Evolutionary conservation across 2,888 invertebrate species (phyloP).

Genomic region (Microctonus brassicae): DNA sequence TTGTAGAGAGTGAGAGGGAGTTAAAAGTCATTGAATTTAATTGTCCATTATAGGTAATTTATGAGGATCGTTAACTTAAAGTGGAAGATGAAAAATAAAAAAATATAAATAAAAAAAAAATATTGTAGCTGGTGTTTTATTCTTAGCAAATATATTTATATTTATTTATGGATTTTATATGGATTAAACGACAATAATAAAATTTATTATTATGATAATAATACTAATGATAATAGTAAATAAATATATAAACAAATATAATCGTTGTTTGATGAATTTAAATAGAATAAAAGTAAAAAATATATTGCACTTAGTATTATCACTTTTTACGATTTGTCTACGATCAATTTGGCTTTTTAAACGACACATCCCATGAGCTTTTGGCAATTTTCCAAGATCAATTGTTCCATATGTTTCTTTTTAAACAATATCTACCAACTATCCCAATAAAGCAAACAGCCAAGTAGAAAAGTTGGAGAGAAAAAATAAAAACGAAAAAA

Average conservation of each 20-base stretch:
- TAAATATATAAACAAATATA: no score
- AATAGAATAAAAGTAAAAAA: neutral
- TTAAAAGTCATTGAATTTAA: slow-evolving; percentile 21
- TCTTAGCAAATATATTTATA: neutral
- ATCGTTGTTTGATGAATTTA: no score
- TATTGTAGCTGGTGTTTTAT: neutral
- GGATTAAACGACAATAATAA: neutral
- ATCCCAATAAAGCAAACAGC: slow-evolving; percentile 1
- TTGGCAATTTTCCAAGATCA: slow-evolving; percentile 15
- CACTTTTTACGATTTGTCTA: neutral
- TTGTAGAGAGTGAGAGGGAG: neutral
- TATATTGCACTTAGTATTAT: neutral
- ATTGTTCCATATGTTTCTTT: slow-evolving; percentile 9
- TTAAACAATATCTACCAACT: neutral
- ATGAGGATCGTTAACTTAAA: slow-evolving; percentile 1
- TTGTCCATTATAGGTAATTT: slow-evolving; percentile 3
- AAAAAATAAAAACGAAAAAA: neutral
- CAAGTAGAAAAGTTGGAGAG: neutral
- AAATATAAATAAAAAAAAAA: neutral
- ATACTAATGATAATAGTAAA: no score
- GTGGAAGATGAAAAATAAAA: neutral
- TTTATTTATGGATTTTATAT: neutral
- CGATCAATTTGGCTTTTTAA: neutral
- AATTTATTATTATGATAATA: no score
- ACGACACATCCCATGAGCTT: neutral